phyloP scores from a whole-genome alignment of 2,888 invertebrate species.

The Steinernema hermaphroditum region DNA sequence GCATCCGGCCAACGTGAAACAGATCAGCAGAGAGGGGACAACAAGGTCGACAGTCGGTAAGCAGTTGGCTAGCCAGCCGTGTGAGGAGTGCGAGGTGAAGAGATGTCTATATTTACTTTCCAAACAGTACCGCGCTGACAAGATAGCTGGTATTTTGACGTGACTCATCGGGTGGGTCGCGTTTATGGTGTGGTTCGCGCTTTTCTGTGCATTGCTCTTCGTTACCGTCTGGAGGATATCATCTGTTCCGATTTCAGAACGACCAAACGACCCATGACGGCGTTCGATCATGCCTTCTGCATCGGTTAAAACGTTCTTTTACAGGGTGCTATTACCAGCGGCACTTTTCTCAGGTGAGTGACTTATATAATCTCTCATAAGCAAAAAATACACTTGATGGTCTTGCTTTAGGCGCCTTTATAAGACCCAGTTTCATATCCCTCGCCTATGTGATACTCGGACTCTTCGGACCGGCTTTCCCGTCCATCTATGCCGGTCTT shows the following conservation, averaged over 20 bases:
- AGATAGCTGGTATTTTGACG: neutral
- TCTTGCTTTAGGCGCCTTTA: slow-evolving; percentile 41
- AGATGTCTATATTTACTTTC: neutral
- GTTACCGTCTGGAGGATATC: neutral
- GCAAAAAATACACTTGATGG: neutral
- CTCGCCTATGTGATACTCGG: slow-evolving; percentile 57
- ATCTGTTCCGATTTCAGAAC: slow-evolving; percentile 13
- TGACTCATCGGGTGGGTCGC: neutral
- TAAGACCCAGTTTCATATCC: slow-evolving; percentile 62
- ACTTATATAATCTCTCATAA: neutral
- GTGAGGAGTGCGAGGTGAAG: neutral
- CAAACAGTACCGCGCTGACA: neutral
- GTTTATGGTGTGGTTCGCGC: neutral
- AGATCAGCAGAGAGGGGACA: neutral
- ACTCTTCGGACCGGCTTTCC: slow-evolving; percentile 54
- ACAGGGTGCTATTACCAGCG: slow-evolving; percentile 44
- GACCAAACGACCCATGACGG: slow-evolving; percentile 9
- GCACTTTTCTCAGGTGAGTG: slow-evolving; percentile 45
- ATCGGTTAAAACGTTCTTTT: slow-evolving; percentile 38
- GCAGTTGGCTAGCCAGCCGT: neutral
- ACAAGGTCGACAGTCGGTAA: neutral
- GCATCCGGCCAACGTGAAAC: neutral
- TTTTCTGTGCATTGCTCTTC: too few relatives aligned
- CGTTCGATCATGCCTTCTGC: slow-evolving; percentile 39
- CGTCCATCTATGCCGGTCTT: slow-evolving; percentile 41